These are phyloP conservation scores for Parazoanthus atlanticus DNA, from an alignment of 92 coral and sea anemone species.

Conservation along the genomic window DNA sequence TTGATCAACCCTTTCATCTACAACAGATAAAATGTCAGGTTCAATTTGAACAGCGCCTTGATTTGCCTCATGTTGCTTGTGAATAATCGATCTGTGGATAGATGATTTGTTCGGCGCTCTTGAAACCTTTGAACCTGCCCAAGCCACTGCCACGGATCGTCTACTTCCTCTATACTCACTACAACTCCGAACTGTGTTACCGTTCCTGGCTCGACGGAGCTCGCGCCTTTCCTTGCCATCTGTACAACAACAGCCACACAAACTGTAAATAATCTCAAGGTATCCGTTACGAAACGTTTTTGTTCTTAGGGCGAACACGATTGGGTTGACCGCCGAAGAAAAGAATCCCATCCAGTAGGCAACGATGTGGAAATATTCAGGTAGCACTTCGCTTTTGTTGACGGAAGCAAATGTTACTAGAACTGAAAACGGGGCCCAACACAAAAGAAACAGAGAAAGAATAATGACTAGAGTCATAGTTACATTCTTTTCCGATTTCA, in stretches of 20 bases:
- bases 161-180: constrained; percentile 18
- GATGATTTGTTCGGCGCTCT: neutral
- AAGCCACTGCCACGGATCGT: constrained; percentile 6
- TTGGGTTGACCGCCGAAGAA: constrained; percentile 65
- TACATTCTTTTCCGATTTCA: constrained; percentile 55
- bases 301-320: constrained; percentile 61
- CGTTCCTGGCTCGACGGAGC: constrained; percentile 1
- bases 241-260: constrained; percentile 53
- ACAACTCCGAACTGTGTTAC: constrained; percentile 8
- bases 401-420: constrained; percentile 56
- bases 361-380: constrained; percentile 52
- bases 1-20: constrained; percentile 1
- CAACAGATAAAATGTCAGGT: neutral
- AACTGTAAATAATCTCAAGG: constrained; percentile 54
- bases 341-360: constrained; percentile 71
- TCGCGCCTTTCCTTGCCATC: constrained; percentile 18
- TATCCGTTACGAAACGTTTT: constrained; percentile 62
- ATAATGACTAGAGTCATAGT: constrained; percentile 62
- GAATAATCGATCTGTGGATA: neutral
- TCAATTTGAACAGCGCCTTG: neutral
- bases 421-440: constrained; percentile 71
- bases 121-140: neutral
- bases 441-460: constrained; percentile 57
- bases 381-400: constrained; percentile 42
- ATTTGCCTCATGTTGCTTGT: neutral